Evolutionary conservation across 2,113 vertebrate species (phyloP).

Genomic region (Sterrhoptilus dennistouni): DNA sequence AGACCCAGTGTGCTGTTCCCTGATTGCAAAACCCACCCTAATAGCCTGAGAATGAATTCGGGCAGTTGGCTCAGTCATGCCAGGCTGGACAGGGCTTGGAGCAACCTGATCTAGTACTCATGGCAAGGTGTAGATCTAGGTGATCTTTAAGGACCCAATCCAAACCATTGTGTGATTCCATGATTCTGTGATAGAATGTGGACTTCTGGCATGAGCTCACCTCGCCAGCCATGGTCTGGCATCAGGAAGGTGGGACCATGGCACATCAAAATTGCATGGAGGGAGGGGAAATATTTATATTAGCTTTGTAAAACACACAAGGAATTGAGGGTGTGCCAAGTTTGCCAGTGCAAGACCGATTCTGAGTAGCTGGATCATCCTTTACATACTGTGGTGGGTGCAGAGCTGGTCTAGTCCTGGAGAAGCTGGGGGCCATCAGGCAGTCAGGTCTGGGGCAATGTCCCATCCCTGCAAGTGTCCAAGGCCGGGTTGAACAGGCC

Average conservation of each 20-base stretch:
- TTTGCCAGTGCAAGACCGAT: fast-evolving
- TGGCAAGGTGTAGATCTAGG: not conserved
- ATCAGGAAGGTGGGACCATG: not conserved
- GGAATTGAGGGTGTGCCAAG: fast-evolving
- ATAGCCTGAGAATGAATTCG: not conserved
- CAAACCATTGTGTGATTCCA: not conserved
- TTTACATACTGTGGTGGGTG: not conserved
- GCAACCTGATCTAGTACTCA: not conserved
- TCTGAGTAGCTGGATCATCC: not conserved
- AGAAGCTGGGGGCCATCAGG: not conserved
- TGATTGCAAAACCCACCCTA: not conserved
- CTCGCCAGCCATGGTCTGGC: not conserved
- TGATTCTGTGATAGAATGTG: not conserved
- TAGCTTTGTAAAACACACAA: not conserved
- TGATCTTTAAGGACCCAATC: not conserved
- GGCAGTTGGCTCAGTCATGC: not conserved
- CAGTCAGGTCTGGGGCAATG: not conserved
- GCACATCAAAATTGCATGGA: fast-evolving
- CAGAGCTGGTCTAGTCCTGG: not conserved
- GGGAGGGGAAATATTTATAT: not conserved
- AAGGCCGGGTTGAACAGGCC: not conserved
- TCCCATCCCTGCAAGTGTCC: not conserved
- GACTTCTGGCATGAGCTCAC: not conserved
- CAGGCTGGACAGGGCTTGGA: not conserved
- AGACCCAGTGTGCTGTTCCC: fast-evolving